Conservation (phyloP, 2,888 invertebrate species). For the Xylophagus ater region DNA sequence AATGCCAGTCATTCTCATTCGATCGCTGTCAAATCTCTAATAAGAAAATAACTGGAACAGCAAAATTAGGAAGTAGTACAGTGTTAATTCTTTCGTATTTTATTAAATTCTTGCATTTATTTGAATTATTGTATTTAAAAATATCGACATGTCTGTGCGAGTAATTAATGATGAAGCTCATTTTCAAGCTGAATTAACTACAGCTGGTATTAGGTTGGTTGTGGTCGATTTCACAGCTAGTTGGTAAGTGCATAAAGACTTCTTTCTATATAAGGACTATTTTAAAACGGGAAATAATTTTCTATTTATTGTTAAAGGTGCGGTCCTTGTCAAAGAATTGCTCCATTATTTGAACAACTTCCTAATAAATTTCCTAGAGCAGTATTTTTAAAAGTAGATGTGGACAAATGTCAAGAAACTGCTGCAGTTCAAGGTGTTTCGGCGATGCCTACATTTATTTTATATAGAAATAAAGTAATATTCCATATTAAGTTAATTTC, state of each 20-base stretch:
- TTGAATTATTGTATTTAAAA: too few relatives aligned
- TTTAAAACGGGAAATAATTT: too few relatives aligned
- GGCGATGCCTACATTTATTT: conserved; percentile 97
- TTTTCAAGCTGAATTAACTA: conserved; percentile 70
- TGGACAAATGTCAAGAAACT: conserved; percentile 84
- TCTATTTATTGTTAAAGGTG: conserved; percentile 69
- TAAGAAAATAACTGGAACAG: too few relatives aligned
- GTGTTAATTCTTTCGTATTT: too few relatives aligned
- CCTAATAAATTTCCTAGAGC: conserved; percentile 79
- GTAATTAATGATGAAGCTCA: conserved; percentile 45
- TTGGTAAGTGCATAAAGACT: conserved; percentile 48
- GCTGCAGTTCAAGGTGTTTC: conserved; percentile 80
- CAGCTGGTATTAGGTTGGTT: conserved; percentile 76
- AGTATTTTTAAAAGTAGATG: conserved; percentile 80
- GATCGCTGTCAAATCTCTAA: too few relatives aligned
- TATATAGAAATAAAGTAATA: conserved; percentile 71
- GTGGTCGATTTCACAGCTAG: conserved; percentile 91
- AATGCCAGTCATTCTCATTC: too few relatives aligned
- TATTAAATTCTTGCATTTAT: too few relatives aligned
- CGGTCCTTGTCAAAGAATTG: conserved; percentile 90
- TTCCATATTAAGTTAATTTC: neutral
- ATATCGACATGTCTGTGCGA: conserved; percentile 37
- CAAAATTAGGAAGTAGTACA: too few relatives aligned
- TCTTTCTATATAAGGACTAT: too few relatives aligned
- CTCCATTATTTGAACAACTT: conserved; percentile 82